These are phyloP conservation scores for Orbicella faveolata DNA, from an alignment of 64 coral and sea anemone genomes.

Conservation along the genomic window DNA sequence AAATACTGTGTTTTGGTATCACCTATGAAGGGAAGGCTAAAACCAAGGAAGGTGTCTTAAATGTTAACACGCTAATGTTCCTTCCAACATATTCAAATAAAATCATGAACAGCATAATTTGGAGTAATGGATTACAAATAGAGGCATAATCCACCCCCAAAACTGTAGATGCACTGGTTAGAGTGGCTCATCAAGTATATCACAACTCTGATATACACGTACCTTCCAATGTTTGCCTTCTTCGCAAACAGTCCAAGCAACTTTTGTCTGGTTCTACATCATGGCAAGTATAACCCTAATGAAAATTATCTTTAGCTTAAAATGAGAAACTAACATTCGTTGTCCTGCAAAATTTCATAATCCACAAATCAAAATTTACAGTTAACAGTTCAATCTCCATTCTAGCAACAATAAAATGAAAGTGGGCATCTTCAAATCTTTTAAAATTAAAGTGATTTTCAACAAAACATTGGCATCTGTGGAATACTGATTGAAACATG, in stretches of 20 bases:
- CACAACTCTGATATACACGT: background rate
- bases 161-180: background rate
- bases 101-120: too few species aligned
- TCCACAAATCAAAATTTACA: background rate
- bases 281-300: constrained; percentile 31
- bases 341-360: background rate
- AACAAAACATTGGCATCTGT: background rate
- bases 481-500: background rate
- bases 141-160: background rate
- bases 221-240: constrained; percentile 51
- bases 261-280: constrained; percentile 28
- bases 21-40: background rate
- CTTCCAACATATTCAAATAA: too few species aligned
- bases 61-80: too few species aligned
- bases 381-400: too few species aligned
- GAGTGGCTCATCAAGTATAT: background rate
- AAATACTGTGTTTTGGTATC: constrained; percentile 7
- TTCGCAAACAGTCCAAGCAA: constrained; percentile 28
- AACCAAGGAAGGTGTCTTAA: too few species aligned
- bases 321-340: background rate
- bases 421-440: too few species aligned
- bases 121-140: constrained; percentile 1
- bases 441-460: background rate
- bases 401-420: too few species aligned
- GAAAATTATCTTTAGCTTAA: constrained; percentile 1